Evolutionary conservation across 1,140 invertebrate genomes (phyloP), one percentile per base, ranked within the genome.

Genomic region (Mactra quadrangularis): DNA sequence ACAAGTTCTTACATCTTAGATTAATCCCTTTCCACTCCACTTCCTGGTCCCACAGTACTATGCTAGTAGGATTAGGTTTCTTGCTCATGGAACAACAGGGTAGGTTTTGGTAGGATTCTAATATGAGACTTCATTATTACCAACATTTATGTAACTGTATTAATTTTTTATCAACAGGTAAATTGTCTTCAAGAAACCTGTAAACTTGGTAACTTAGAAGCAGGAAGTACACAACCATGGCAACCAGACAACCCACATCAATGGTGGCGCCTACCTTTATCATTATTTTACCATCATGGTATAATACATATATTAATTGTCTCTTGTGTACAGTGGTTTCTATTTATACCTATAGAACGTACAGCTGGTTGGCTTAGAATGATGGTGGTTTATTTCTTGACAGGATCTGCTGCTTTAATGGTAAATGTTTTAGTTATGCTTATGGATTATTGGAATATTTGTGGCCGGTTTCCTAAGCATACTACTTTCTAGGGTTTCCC

Each of bases 311-410:
- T 86, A 19, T 25, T 88, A 4, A 29, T 88, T 17, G 75, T 91
- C 47, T 50, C 77, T 31, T 31, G 71, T 19, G 57, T 82, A 15
- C 82, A 90, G 62, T 55, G 79, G 45, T 25, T 90, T 1, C 52
- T 92, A 7, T 72, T 90, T 70, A 47, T 82, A 17, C 85, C 87
- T 55, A 84, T 91, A n/a, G 91, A 92, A 62, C 74, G 25, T 19
- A 85, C 85, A n/a, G 82, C 85, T 35, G 91, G 91, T 13, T 92
- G 91, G 89, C 79, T 91, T 15, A 45, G 89, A n/a, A 71, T 91
- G 35, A 47, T 85, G 11, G 52, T 90, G 3, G 82, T 90, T 9
- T 92, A 88, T 59, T 22, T 84, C 33, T 3, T 87, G 15, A 75
- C 85, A 60, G 87, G 88, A 19, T 60, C 86, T 9, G 79, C 64